Evolutionary conservation across 1,140 invertebrate species (phyloP).

Genomic region (Papilio glaucus): DNA sequence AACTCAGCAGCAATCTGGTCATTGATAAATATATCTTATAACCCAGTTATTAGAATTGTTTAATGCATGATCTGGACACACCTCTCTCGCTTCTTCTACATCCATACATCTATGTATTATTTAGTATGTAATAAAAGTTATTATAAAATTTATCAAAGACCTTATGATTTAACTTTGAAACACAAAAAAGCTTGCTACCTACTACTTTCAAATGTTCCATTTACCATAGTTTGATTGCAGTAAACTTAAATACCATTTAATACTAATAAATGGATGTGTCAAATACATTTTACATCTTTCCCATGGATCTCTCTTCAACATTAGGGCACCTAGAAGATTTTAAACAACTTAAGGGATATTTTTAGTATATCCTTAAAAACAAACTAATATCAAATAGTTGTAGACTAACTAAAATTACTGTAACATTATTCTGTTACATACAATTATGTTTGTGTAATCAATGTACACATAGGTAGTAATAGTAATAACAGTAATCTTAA

Average conservation of each 20-base stretch:
- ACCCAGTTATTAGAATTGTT: too few species aligned
- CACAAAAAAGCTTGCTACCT: constrained; percentile 49
- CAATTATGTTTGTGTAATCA: too few species aligned
- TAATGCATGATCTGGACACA: too few species aligned
- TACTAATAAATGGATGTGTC: constrained; percentile 81
- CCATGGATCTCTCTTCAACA: constrained; percentile 82
- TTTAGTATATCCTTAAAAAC: background rate
- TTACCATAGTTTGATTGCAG: constrained; percentile 82
- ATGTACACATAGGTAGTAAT: too few species aligned
- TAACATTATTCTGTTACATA: too few species aligned
- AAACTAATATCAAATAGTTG: background rate
- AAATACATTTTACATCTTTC: constrained; percentile 83
- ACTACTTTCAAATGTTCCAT: constrained; percentile 59
- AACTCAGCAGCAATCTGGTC: background rate
- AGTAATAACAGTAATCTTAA: too few species aligned
- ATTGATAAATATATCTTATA: too few species aligned
- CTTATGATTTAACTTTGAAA: constrained; percentile 34
- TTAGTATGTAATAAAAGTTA: constrained; percentile 2
- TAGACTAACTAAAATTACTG: too few species aligned
- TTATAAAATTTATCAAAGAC: constrained; percentile 3
- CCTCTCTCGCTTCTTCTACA: too few species aligned
- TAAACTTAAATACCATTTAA: constrained; percentile 83
- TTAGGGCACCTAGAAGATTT: constrained; percentile 83
- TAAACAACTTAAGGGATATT: constrained; percentile 41
- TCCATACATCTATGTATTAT: too few species aligned